Percentiles rank a stretch among this genome's conserved stretches.
These are phyloP conservation scores for Leptobrachium ailaonicum DNA, from an alignment of 2,113 vertebrate genomes.

Conservation along the genomic window DNA sequence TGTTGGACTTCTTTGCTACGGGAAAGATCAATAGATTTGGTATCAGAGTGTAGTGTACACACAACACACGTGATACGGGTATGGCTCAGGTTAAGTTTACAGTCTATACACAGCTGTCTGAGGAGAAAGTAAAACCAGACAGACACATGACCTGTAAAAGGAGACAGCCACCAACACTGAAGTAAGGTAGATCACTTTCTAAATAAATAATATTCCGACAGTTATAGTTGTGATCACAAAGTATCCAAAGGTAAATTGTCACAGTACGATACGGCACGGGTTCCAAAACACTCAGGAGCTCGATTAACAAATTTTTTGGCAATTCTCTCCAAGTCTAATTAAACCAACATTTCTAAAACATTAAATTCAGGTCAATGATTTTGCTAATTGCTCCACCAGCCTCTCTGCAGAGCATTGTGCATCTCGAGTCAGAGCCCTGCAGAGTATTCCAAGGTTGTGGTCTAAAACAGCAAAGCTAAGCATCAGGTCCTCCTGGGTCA, in stretches of 20 bases:
- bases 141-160: too few relatives aligned
- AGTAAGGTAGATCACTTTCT: too few relatives aligned
- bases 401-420: too few relatives aligned
- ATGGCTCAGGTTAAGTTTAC: too few relatives aligned
- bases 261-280: background rate
- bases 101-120: too few relatives aligned
- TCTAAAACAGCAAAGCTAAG: background rate
- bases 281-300: background rate
- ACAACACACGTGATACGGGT: too few relatives aligned
- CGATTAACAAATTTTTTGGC: background rate
- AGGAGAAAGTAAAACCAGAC: too few relatives aligned
- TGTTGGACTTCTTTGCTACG: too few relatives aligned
- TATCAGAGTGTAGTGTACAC: too few relatives aligned
- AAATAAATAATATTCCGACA: too few relatives aligned
- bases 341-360: conserved; percentile 28
- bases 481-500: background rate
- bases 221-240: background rate
- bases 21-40: too few relatives aligned
- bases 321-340: background rate
- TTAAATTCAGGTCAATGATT: conserved; percentile 34
- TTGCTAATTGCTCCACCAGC: conserved; percentile 21
- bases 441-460: background rate
- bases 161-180: too few relatives aligned
- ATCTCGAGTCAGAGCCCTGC: background rate
- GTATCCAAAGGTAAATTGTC: background rate